Percentiles rank a stretch among this genome's conserved stretches.
Evolutionary conservation across 2,888 invertebrate species (phyloP).

Genomic region (Eupithecia subumbrata): DNA sequence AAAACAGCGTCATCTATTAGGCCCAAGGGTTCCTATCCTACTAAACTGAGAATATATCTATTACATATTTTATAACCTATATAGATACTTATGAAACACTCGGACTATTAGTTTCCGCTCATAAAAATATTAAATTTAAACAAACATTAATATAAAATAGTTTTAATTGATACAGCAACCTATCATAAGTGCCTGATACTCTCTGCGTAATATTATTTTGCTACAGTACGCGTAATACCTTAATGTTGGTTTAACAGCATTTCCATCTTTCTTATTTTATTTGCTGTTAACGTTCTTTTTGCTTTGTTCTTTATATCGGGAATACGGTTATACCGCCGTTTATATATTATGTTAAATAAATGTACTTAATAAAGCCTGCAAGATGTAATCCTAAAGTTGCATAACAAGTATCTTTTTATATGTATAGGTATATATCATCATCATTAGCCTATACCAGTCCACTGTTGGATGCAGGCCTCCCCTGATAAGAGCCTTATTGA

Average conservation of each 20-base stretch:
- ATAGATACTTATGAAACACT: neutral
- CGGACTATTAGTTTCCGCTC: neutral
- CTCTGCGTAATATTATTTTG: constrained; percentile 26
- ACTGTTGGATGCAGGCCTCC: too few relatives aligned
- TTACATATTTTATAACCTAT: neutral
- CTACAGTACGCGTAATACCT: constrained; percentile 18
- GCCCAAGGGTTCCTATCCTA: neutral
- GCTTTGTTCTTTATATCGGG: constrained; percentile 26
- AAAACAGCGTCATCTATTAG: neutral
- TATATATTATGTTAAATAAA: constrained; percentile 38
- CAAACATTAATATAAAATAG: neutral
- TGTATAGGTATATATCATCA: too few relatives aligned
- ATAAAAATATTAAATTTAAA: neutral
- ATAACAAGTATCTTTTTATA: constrained; percentile 34
- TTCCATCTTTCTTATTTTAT: constrained; percentile 25
- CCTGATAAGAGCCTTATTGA: too few relatives aligned
- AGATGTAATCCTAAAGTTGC: constrained; percentile 51
- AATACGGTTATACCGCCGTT: constrained; percentile 18
- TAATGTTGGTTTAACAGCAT: constrained; percentile 20
- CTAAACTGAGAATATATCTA: neutral
- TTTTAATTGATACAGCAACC: neutral
- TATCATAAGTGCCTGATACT: neutral
- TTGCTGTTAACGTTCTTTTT: constrained; percentile 32
- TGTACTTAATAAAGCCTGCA: constrained; percentile 39
- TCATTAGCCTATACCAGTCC: too few relatives aligned